Evolutionary conservation across 2,113 vertebrate genomes (phyloP).

Genomic region (Brachyhypopomus gauderio): DNA sequence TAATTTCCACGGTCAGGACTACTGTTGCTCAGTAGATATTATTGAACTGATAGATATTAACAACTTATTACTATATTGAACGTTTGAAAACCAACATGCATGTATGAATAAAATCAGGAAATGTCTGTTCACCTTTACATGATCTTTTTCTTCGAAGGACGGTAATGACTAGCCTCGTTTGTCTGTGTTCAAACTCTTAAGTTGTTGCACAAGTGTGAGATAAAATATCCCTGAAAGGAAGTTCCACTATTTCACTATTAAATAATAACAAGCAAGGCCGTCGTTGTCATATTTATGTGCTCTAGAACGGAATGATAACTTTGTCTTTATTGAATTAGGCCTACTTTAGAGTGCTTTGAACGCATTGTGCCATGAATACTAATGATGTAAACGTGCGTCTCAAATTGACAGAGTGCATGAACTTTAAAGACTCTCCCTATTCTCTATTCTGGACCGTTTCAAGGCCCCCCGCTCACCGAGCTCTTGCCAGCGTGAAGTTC

Average conservation of each 20-base stretch:
- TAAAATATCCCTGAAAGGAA: too few species aligned
- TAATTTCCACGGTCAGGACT: too few species aligned
- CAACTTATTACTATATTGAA: too few species aligned
- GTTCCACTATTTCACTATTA: too few species aligned
- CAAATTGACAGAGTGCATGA: constrained; percentile 40
- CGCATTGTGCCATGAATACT: constrained; percentile 42
- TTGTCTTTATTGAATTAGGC: neutral
- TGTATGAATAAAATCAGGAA: too few species aligned
- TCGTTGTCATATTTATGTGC: too few species aligned
- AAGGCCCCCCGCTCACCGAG: constrained; percentile 54
- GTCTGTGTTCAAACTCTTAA: neutral
- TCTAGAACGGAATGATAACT: neutral
- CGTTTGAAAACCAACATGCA: too few species aligned
- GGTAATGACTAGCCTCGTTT: neutral
- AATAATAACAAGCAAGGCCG: too few species aligned
- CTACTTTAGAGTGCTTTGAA: constrained; percentile 20
- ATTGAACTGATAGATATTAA: too few species aligned
- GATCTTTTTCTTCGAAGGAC: too few species aligned
- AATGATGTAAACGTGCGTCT: constrained; percentile 20
- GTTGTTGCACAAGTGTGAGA: neutral
- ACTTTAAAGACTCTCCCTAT: constrained; percentile 67
- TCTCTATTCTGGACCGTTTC: constrained; percentile 67
- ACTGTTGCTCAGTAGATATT: too few species aligned
- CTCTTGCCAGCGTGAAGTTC: constrained; percentile 52
- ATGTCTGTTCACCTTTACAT: too few species aligned